Conservation (phyloP, 2,888 invertebrate genomes). For the Heliconius aoede region DNA sequence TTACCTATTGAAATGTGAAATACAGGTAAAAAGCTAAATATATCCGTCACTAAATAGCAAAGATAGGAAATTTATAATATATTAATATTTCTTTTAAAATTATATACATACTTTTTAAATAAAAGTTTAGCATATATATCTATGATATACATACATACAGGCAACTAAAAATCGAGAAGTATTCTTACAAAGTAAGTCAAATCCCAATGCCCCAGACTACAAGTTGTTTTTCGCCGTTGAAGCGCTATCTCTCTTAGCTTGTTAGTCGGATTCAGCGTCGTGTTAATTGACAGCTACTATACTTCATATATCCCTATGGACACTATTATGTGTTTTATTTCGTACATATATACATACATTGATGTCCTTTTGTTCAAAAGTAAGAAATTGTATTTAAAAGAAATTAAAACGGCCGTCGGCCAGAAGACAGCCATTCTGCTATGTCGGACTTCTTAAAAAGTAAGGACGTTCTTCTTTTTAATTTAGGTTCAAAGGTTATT, state of each 20-base stretch:
- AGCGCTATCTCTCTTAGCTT: conserved; percentile 58
- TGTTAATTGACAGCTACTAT: conserved; percentile 63
- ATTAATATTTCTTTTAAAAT: no score
- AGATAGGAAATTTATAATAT: no score
- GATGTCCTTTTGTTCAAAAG: not conserved
- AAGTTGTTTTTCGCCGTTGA: conserved; percentile 39
- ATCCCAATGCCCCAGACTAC: conserved; percentile 35
- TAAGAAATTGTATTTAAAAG: not conserved
- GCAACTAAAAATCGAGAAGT: not conserved
- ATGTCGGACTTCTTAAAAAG: no score
- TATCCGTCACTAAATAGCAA: no score
- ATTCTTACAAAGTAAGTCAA: not conserved
- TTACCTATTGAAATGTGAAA: not conserved
- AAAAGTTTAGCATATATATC: no score
- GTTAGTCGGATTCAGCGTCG: conserved; percentile 64
- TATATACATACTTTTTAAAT: not conserved
- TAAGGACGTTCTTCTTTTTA: no score
- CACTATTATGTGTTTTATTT: conserved; percentile 26
- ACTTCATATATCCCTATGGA: conserved; percentile 51
- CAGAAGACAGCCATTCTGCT: no score
- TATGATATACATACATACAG: no score
- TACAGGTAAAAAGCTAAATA: no score
- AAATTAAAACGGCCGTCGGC: no score
- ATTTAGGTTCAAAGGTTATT: no score
- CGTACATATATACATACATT: not conserved